Evolutionary conservation across 2,888 invertebrate species (phyloP).

Genomic region (Diadegma fenestrale): DNA sequence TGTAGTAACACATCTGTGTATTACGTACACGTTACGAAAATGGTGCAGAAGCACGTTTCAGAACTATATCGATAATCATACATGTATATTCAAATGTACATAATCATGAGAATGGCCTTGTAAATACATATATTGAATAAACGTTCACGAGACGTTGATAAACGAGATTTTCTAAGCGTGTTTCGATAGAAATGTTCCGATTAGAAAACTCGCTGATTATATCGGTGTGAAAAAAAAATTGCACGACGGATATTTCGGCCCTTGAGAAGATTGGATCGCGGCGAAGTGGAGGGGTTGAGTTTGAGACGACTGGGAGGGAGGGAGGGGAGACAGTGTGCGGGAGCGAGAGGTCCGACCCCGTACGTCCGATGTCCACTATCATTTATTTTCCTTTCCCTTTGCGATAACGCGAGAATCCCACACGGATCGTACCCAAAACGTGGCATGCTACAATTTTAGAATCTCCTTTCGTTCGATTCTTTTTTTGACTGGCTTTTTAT

Average conservation of each 20-base stretch:
- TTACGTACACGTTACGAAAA: background rate
- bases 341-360: background rate
- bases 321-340: background rate
- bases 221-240: background rate
- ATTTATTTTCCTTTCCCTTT: conserved; percentile 14
- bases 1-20: background rate
- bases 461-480: background rate
- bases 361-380: background rate
- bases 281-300: background rate
- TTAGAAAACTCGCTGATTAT: background rate
- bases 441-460: background rate
- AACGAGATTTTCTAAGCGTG: background rate
- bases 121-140: background rate
- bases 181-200: background rate
- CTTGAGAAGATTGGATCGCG: background rate
- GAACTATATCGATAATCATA: background rate
- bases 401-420: background rate
- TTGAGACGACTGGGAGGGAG: background rate
- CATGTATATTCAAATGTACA: background rate
- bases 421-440: background rate
- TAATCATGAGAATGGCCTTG: background rate
- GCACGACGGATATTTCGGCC: conserved; percentile 12
- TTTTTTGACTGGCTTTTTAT: background rate
- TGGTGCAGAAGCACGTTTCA: conserved; percentile 2
- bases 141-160: background rate